Evolutionary conservation across 2,797 vertebrate genomes (phyloP).

Genomic region (Euthynnus affinis): DNA sequence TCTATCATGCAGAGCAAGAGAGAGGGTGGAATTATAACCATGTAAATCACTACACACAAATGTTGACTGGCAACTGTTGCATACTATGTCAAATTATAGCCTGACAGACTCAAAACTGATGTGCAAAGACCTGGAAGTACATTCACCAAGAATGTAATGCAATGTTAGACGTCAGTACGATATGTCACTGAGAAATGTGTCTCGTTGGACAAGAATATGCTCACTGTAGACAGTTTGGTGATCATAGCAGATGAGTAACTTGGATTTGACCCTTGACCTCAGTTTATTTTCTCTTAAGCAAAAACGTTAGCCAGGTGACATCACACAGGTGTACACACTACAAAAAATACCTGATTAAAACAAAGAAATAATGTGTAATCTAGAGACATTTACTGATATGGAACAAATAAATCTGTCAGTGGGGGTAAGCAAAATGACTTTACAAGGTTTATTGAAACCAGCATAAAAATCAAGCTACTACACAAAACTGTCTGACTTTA

Average conservation of each 20-base stretch:
- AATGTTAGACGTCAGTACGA: conserved; percentile 2
- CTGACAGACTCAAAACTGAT: background rate
- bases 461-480: too few relatives aligned
- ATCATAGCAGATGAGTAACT: background rate
- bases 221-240: background rate
- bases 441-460: too few relatives aligned
- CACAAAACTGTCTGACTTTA: too few relatives aligned
- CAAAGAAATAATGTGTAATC: background rate
- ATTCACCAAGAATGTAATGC: conserved; percentile 24
- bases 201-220: background rate
- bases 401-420: background rate
- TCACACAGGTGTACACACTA: background rate
- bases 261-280: conserved; percentile 2
- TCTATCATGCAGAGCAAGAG: background rate
- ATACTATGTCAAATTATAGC: background rate
- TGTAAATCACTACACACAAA: background rate
- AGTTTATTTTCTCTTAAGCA: background rate
- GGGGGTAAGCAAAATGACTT: too few relatives aligned
- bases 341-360: background rate
- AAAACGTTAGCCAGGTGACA: too few relatives aligned
- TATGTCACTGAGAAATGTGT: conserved; percentile 13
- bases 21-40: background rate
- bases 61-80: background rate
- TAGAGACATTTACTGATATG: too few relatives aligned
- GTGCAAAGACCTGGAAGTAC: conserved; percentile 37